A percentile compares a stretch with the other conserved stretches of the same genome.
phyloP scores from a whole-genome alignment of 2,888 invertebrate species.

The Drosophila cognata region DNA sequence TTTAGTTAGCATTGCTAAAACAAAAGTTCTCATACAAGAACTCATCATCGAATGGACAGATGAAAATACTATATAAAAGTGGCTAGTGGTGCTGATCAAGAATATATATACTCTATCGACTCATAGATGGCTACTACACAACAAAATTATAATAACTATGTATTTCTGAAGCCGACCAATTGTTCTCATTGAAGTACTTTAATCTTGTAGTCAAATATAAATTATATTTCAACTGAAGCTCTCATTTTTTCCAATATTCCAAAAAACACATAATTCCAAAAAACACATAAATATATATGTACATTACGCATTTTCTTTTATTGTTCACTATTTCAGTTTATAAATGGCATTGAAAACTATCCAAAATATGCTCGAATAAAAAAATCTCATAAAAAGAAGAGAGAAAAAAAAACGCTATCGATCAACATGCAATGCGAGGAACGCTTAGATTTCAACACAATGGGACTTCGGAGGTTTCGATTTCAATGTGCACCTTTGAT shows the following conservation, averaged over 20 bases:
- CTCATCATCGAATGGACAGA: not conserved
- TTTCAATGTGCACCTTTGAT: constrained; percentile 79
- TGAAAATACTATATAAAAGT: not conserved
- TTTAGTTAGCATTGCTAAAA: rapidly evolving
- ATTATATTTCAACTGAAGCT: not conserved
- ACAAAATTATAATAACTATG: not conserved
- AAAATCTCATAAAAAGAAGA: not conserved
- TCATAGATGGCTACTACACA: not conserved
- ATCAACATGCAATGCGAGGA: constrained; percentile 68
- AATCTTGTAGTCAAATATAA: not conserved
- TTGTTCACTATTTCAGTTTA: not conserved
- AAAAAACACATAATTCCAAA: too few species aligned
- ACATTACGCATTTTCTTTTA: not conserved
- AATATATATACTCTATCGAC: not conserved
- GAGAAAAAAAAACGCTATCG: constrained; percentile 51
- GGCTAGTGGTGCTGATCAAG: not conserved
- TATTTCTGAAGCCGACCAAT: not conserved
- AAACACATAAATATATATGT: not conserved
- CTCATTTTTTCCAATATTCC: not conserved
- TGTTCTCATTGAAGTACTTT: not conserved
- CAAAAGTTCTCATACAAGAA: not conserved
- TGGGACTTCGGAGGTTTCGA: too few species aligned
- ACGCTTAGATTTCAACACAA: constrained; percentile 73
- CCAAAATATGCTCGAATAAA: constrained; percentile 63
- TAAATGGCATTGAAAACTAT: constrained; percentile 75